These are phyloP conservation scores for Wasmannia auropunctata DNA, from an alignment of 1,140 invertebrate genomes.

Conservation along the genomic window DNA sequence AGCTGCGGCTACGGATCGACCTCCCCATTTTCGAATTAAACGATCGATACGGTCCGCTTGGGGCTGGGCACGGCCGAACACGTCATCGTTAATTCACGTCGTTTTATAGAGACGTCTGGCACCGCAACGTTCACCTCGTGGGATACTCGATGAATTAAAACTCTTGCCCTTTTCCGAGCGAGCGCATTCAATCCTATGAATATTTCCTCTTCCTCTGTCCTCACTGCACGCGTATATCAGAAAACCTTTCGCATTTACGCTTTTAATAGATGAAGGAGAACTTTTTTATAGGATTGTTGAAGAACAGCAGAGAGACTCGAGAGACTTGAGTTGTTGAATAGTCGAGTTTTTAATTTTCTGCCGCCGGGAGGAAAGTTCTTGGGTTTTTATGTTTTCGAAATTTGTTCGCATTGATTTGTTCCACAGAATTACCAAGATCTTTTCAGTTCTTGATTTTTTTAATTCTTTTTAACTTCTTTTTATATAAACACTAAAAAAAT, in stretches of 20 bases:
- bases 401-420: not conserved
- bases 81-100: constrained; percentile 63
- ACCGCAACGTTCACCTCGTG: constrained; percentile 9
- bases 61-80: constrained; percentile 45
- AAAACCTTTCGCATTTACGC: not conserved
- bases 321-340: not conserved
- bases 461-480: not conserved
- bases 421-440: not conserved
- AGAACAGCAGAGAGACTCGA: not conserved
- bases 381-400: not conserved
- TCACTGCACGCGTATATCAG: not conserved
- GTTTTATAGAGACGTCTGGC: constrained; percentile 47
- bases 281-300: not conserved
- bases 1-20: constrained; percentile 26
- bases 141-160: constrained; percentile 48
- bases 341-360: constrained; percentile 10
- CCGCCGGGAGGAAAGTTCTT: not conserved
- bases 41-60: constrained; percentile 59
- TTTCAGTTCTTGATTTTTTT: not conserved
- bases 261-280: not conserved
- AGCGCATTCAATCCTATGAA: not conserved
- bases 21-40: constrained; percentile 55
- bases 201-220: not conserved
- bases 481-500: not conserved
- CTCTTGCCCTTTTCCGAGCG: constrained; percentile 1